Evolutionary conservation across 2,797 vertebrate species (phyloP), one percentile per base, ranked within the genome.

Genomic region (Sebastes taczanowskii): DNA sequence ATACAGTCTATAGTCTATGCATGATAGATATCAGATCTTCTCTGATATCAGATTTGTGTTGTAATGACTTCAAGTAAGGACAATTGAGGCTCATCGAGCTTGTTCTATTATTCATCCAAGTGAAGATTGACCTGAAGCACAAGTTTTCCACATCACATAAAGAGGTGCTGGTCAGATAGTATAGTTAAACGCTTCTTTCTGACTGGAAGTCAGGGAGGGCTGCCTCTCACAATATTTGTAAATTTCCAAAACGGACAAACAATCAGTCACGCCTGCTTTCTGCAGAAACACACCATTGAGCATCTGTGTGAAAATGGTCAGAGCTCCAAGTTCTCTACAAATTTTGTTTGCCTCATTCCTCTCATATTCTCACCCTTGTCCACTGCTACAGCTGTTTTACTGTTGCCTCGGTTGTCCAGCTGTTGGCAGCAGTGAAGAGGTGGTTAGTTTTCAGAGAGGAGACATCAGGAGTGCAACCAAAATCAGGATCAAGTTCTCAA

Each of bases 321-420:
- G 83, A n/a, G 61, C 67, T 87, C 71, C 81, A 84, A 87, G 81
- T 76, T 65, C 55, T 74, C 64, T n/a, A 11, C 64, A 58, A 77
- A 72, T 63, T 59, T 53, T 55, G 27, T 83, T 88, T 64, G 68
- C 80, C 67, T 87, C 78, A 83, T 88, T 87, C 86, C 69, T 88
- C 25, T 80, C 84, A 72, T 77, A 66, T 52, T 77, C 63, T 77
- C 73, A 27, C 46, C 13, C 56, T 25, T 7, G 59, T 74, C 73
- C 65, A 52, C 61, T 32, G 66, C 78, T 78, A 30, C 83, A 90
- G 71, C 83, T 88, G 81, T 78, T 73, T 46, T 38, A 53, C 29
- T 34, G 32, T 55, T 58, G 60, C 60, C 78, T 81, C 63, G 27
- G 22, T 7, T 2, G 38, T 78, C 72, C 87, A 86, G 86, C 82